Base-by-base conservation (phyloP, 1,140 invertebrate genomes). In the Colletes latitarsis region DNA sequence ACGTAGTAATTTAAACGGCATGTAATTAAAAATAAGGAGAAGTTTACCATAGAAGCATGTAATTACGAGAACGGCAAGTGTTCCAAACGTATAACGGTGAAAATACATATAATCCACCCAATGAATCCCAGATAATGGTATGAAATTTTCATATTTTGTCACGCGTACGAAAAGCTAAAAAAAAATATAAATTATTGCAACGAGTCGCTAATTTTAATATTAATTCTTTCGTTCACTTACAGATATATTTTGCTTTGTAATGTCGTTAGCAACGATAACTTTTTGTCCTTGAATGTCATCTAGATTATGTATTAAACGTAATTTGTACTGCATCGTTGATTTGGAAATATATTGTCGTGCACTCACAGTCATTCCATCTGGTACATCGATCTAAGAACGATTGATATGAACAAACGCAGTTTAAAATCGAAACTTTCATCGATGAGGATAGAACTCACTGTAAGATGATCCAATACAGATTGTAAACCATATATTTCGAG, bases 181-280 rank as follows among this genome's bases (percentile, higher is more conserved):
- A n/a, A 79, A 84, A 82, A 68, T 10, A 63, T 71, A 30, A 66
- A 64, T 70, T 80, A 73, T 60, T 74, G 62, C 52, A 14, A 68
- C 15, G 9, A 67, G 68, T 9, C 49, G 72, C 0, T 6, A 6
- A 70, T 12, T 66, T 68, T 10, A 53, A 30, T 62, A 43, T 5
- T 9, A 12, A 12, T 41, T 30, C 67, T 49, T 64, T 53, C 43
- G n/a, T 62, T 77, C 80, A 89, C 89, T 83, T 86, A 93, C 92
- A 52, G 92, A 91, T 86, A 93, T 87, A 82, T 93, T 93, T 88
- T 93, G 93, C 58, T 90, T 92, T 0, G 92, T 93, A 1, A 93
- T 77, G 69, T 92, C 90, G 81, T 93, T 93, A 2, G 84, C 86
- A 46, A 93, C 83, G 6, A 89, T 70, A 46, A 93, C 76, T 88